Conservation (phyloP, 1,140 invertebrate species). For the Helicorthomorpha holstii region DNA sequence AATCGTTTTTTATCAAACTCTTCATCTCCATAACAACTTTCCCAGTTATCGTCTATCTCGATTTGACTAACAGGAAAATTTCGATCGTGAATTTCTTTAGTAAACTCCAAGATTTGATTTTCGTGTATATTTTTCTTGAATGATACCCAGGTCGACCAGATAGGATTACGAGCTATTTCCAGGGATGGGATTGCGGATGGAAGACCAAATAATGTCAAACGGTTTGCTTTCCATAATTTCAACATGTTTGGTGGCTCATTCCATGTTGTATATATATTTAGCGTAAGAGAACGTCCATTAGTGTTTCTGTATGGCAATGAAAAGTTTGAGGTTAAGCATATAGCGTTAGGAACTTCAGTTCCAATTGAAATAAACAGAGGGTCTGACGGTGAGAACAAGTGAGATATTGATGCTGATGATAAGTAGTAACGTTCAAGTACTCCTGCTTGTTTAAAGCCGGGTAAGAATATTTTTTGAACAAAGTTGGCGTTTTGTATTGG, state of each 20-base stretch:
- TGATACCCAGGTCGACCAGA: constrained; percentile 84
- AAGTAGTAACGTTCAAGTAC: constrained; percentile 59
- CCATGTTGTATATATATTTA: background rate
- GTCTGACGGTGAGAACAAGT: constrained; percentile 24
- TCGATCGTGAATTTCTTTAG: constrained; percentile 44
- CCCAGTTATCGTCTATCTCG: constrained; percentile 85
- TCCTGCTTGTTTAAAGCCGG: constrained; percentile 26
- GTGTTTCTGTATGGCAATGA: background rate
- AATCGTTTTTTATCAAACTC: constrained; percentile 54
- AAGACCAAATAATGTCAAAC: constrained; percentile 26
- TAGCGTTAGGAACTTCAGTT: constrained; percentile 16
- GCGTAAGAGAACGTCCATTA: background rate
- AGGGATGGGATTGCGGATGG: constrained; percentile 47
- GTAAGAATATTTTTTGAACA: constrained; percentile 15
- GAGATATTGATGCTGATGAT: constrained; percentile 43
- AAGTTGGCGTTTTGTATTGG: constrained; percentile 22
- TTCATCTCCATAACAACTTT: constrained; percentile 67
- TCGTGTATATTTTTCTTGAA: constrained; percentile 50
- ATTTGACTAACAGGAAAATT: constrained; percentile 59
- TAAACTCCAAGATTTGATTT: constrained; percentile 45
- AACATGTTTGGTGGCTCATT: background rate
- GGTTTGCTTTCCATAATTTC: constrained; percentile 31
- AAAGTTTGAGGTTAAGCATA: constrained; percentile 33
- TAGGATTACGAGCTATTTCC: constrained; percentile 51
- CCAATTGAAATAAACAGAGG: constrained; percentile 58